A percentile compares a stretch with the other conserved stretches of the same genome.
Evolutionary conservation across 37 sponge, comb jelly and placozoan species (phyloP).

Genomic region (Amphimedon queenslandica): DNA sequence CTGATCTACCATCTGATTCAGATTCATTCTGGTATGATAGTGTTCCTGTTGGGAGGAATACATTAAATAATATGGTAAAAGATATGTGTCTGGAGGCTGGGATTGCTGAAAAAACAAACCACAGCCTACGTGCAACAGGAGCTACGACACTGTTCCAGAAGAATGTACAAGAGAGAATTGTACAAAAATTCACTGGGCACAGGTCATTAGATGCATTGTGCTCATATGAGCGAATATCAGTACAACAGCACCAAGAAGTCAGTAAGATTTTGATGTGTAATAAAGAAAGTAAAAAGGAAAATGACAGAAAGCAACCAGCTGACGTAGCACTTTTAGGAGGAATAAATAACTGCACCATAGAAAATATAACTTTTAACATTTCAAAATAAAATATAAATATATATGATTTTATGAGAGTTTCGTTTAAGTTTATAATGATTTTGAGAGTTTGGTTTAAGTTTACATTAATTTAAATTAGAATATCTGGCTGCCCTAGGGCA

Average conservation of each 20-base stretch:
- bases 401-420: too few relatives aligned
- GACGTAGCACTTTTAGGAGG: too few relatives aligned
- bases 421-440: too few relatives aligned
- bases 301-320: too few relatives aligned
- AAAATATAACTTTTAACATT: too few relatives aligned
- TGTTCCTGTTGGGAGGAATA: conserved; percentile 29
- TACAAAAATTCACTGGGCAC: conserved; percentile 5
- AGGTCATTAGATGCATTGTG: not conserved
- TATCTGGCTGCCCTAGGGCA: too few relatives aligned
- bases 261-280: too few relatives aligned
- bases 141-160: not conserved
- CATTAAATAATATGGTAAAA: conserved; percentile 19
- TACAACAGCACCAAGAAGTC: conserved; percentile 9
- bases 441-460: too few relatives aligned
- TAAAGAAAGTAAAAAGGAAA: too few relatives aligned
- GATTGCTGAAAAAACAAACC: not conserved
- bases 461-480: too few relatives aligned
- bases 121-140: conserved; percentile 5
- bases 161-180: conserved; percentile 1
- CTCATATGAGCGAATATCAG: not conserved
- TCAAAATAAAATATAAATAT: too few relatives aligned
- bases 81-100: conserved; percentile 18
- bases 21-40: conserved; percentile 7
- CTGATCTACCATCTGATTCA: not conserved
- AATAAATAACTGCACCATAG: too few relatives aligned